A percentile compares a stretch with the other conserved stretches of the same genome.
Evolutionary conservation across 1,140 invertebrate genomes (phyloP).

Genomic region (Macrosteles quadrilineatus): DNA sequence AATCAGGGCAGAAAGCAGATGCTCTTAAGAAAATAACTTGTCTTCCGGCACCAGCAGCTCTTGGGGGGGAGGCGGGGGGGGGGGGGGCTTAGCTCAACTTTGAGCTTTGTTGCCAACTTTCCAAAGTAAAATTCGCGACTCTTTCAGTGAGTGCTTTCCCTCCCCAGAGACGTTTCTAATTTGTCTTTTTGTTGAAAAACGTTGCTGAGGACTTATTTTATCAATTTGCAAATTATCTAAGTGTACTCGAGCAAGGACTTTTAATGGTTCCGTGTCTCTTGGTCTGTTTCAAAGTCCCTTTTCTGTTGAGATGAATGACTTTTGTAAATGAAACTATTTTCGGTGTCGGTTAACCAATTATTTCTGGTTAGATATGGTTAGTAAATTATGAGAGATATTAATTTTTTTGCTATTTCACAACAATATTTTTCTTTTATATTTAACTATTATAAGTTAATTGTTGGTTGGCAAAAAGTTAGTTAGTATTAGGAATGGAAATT

Average conservation of each 20-base stretch:
- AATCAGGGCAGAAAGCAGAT: constrained; percentile 14
- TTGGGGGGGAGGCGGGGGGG: too few species aligned
- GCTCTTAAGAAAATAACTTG: constrained; percentile 11
- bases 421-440: too few species aligned
- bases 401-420: too few species aligned
- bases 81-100: constrained; percentile 4
- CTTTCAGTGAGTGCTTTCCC: constrained; percentile 10
- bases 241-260: constrained; percentile 11
- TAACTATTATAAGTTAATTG: too few species aligned
- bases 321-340: too few species aligned
- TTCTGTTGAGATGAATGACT: too few species aligned
- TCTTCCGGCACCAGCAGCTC: too few species aligned
- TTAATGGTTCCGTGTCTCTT: constrained; percentile 6
- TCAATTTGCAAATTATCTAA: constrained; percentile 20
- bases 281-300: neutral
- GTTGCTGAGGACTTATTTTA: constrained; percentile 5
- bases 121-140: constrained; percentile 22
- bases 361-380: too few species aligned
- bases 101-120: constrained; percentile 18
- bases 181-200: constrained; percentile 16
- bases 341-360: too few species aligned
- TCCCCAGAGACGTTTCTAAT: constrained; percentile 3
- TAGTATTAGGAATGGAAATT: too few species aligned
- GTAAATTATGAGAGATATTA: too few species aligned
- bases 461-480: too few species aligned